Conservation (phyloP, 1,140 invertebrate species). For the Macrostomum lignano region DNA sequence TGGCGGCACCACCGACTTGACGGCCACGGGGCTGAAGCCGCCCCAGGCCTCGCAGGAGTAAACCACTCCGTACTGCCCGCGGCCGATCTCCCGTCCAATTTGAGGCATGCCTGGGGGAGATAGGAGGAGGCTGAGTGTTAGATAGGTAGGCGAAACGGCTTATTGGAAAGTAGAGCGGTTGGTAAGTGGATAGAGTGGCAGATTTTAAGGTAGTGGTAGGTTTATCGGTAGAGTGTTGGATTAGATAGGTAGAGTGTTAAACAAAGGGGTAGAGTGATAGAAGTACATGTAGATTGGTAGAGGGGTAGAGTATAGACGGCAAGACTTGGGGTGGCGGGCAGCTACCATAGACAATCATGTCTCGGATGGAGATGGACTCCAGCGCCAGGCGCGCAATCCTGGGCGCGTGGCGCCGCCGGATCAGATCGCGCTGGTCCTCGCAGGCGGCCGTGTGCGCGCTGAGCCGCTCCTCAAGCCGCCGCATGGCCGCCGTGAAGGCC, state of each 20-base stretch:
- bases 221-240: no score
- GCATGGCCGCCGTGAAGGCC: conserved; percentile 37
- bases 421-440: conserved; percentile 37
- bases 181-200: no score
- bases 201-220: no score
- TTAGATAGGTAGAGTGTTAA: no score
- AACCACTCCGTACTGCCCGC: conserved; percentile 71
- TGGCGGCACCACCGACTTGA: conserved; percentile 63
- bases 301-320: no score
- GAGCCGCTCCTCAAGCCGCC: conserved; percentile 40
- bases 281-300: no score
- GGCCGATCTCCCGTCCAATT: conserved; percentile 47
- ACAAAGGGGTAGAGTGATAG: no score
- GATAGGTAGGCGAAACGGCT: no score
- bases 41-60: conserved; percentile 53
- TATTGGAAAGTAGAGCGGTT: no score
- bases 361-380: conserved; percentile 52
- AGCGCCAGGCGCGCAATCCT: conserved; percentile 48
- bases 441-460: no score
- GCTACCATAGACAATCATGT: conserved; percentile 41
- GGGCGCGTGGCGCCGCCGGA: conserved; percentile 48
- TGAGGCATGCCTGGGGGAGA: conserved; percentile 32
- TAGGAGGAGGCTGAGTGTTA: no score
- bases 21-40: conserved; percentile 39
- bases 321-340: no score